Percentiles rank a stretch among this genome's conserved stretches.
Conservation (phyloP, 37 sponge, comb jelly and placozoan species). For the Tethya wilhelma region DNA sequence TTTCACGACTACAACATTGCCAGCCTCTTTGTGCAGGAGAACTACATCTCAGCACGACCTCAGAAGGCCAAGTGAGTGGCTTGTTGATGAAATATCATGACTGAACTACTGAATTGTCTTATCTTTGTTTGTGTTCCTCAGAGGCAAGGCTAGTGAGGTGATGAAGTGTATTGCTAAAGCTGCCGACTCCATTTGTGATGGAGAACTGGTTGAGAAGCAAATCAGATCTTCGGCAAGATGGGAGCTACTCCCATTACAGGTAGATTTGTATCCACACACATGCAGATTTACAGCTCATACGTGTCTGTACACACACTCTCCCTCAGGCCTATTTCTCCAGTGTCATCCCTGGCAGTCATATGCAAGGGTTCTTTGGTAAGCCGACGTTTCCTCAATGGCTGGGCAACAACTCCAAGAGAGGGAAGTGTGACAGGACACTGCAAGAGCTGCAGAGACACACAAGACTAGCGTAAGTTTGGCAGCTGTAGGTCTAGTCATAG, state of each 20-base stretch:
- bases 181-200: conserved; percentile 86
- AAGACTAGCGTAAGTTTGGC: conserved; percentile 53
- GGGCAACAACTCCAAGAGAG: conserved; percentile 88
- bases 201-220: conserved; percentile 79
- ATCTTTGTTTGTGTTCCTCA: no score
- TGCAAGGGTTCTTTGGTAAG: conserved; percentile 72
- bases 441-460: conserved; percentile 81
- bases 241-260: conserved; percentile 86
- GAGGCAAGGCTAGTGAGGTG: conserved; percentile 8
- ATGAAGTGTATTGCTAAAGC: conserved; percentile 48
- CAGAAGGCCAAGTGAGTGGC: conserved; percentile 4
- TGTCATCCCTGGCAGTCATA: conserved; percentile 82
- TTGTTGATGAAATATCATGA: no score
- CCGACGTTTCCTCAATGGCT: conserved; percentile 93
- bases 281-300: background rate
- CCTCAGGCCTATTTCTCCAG: conserved; percentile 84
- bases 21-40: conserved; percentile 98
- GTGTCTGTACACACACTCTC: background rate
- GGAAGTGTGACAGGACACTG: conserved; percentile 50
- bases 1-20: conserved; percentile 92
- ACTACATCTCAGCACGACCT: conserved; percentile 77
- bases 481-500: no score
- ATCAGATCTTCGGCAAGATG: conserved; percentile 66
- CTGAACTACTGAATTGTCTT: no score
- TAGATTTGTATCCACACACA: background rate